Percentiles rank a stretch among this genome's conserved stretches.
Evolutionary conservation across 2,113 vertebrate genomes (phyloP).

Genomic region (Martes martes): DNA sequence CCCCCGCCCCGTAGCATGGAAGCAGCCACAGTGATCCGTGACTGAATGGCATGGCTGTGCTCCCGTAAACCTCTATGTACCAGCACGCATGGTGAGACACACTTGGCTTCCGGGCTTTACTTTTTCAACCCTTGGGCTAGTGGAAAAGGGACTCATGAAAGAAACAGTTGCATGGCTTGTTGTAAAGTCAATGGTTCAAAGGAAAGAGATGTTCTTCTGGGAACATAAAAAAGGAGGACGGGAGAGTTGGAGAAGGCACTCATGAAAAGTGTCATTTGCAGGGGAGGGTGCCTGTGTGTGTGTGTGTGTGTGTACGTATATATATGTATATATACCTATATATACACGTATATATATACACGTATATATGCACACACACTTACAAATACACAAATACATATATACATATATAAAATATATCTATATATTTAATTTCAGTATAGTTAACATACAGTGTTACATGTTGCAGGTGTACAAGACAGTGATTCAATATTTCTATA

Average conservation of each 20-base stretch:
- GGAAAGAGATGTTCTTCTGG: neutral
- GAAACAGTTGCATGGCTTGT: neutral
- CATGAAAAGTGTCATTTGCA: neutral
- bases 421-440: neutral
- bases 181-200: neutral
- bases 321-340: no score
- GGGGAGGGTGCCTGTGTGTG: neutral
- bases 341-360: no score
- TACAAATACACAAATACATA: no score
- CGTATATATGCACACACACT: no score
- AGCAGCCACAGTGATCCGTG: neutral
- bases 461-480: neutral
- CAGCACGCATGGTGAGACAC: neutral
- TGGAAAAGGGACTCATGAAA: neutral
- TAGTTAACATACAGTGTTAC: neutral
- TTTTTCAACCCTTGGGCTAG: neutral
- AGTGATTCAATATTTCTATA: neutral
- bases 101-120: neutral
- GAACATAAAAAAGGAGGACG: neutral
- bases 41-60: no score
- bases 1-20: rapidly evolving
- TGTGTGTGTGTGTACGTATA: no score
- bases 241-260: neutral
- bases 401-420: no score
- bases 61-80: neutral